Evolutionary conservation across 2,797 vertebrate species (phyloP).

Genomic region (Odontamblyopus rebecca): DNA sequence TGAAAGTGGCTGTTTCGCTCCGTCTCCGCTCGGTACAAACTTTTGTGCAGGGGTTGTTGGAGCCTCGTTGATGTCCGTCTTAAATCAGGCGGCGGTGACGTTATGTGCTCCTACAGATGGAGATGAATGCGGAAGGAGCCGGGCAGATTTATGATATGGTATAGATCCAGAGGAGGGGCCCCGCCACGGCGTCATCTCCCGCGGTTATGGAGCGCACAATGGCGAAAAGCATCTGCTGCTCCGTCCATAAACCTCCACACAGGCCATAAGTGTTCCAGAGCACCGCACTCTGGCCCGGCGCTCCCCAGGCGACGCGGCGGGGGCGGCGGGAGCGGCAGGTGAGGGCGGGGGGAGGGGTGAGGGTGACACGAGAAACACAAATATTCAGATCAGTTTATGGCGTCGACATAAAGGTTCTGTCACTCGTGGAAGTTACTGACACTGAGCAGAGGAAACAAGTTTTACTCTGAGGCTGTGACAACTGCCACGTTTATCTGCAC

Average conservation of each 20-base stretch:
- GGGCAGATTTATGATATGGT: constrained; percentile 58
- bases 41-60: neutral
- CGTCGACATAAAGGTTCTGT: too few relatives aligned
- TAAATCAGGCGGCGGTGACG: constrained; percentile 45
- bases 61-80: constrained; percentile 51
- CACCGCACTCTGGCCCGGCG: constrained; percentile 61
- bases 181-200: constrained; percentile 50
- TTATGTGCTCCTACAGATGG: constrained; percentile 60
- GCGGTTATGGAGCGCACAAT: constrained; percentile 76
- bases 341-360: too few relatives aligned
- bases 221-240: constrained; percentile 78
- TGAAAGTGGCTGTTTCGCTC: constrained; percentile 18
- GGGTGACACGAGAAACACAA: too few relatives aligned
- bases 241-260: constrained; percentile 78
- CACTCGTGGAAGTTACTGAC: too few relatives aligned
- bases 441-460: too few relatives aligned
- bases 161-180: constrained; percentile 46
- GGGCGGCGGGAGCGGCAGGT: constrained; percentile 23
- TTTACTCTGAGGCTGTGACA: too few relatives aligned
- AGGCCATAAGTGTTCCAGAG: constrained; percentile 76
- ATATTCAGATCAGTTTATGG: too few relatives aligned
- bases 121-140: constrained; percentile 70
- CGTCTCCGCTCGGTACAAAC: constrained; percentile 34
- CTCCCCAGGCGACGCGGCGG: constrained; percentile 50
- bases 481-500: too few relatives aligned